Conservation (phyloP, 2,888 invertebrate species). For the Dolomedes plantarius region DNA sequence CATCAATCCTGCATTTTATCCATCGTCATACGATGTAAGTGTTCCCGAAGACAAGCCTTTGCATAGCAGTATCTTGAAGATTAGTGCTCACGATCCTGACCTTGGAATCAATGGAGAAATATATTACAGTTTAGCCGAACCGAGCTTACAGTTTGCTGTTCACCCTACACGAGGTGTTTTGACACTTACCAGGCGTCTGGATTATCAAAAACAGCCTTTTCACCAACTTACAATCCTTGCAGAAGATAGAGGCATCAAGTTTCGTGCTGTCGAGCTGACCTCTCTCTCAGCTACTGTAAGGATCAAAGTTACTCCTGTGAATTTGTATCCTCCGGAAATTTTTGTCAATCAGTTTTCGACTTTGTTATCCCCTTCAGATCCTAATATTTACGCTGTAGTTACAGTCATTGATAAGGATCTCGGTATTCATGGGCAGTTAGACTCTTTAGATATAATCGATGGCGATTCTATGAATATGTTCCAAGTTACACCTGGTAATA, state of each 20-base stretch:
- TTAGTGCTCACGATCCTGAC: conserved; percentile 95
- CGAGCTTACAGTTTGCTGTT: conserved; percentile 88
- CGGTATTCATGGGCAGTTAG: conserved; percentile 90
- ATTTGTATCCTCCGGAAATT: conserved; percentile 90
- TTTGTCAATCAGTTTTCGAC: conserved; percentile 63
- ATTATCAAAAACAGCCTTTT: conserved; percentile 82
- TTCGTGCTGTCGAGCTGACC: conserved; percentile 79
- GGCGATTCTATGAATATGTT: conserved; percentile 94
- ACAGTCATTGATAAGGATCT: conserved; percentile 88
- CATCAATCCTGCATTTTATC: conserved; percentile 94
- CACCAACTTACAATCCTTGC: conserved; percentile 89
- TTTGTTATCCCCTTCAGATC: conserved; percentile 37
- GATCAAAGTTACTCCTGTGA: conserved; percentile 84
- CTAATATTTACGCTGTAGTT: conserved; percentile 90
- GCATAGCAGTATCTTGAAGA: conserved; percentile 84
- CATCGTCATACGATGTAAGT: conserved; percentile 89
- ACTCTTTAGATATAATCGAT: conserved; percentile 87
- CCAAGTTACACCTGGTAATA: conserved; percentile 82
- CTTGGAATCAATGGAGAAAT: conserved; percentile 96
- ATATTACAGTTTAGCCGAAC: conserved; percentile 92
- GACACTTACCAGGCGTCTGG: conserved; percentile 86
- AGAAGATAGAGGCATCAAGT: conserved; percentile 86
- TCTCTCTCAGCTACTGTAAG: conserved; percentile 87
- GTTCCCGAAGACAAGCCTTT: conserved; percentile 91
- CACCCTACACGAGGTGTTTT: conserved; percentile 95